These are phyloP conservation scores for Candoia aspera DNA, from an alignment of 2,113 vertebrate species.

Conservation along the genomic window DNA sequence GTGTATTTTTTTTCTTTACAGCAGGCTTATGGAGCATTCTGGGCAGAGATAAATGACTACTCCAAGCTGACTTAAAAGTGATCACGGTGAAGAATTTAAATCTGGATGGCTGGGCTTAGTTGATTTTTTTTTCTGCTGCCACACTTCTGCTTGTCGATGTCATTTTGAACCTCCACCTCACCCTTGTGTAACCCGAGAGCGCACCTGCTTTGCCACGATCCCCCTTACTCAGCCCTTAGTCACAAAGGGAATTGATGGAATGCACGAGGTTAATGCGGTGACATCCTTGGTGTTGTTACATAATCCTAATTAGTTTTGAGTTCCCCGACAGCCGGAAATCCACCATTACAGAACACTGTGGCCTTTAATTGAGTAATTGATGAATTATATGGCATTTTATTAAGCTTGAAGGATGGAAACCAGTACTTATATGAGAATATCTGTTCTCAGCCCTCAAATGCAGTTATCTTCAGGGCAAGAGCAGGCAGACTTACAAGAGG, in stretches of 20 bases:
- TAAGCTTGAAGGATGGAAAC: conserved; percentile 10
- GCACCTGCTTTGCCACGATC: neutral
- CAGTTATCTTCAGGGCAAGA: neutral
- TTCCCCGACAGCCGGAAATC: conserved; percentile 3
- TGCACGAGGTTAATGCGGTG: conserved; percentile 15
- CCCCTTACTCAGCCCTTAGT: conserved; percentile 19
- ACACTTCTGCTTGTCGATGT: neutral
- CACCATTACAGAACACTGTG: conserved; percentile 4
- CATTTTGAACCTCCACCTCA: neutral
- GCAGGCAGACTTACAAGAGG: neutral
- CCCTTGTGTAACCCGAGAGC: neutral
- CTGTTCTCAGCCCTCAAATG: neutral
- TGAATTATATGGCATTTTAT: neutral
- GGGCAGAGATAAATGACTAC: no score
- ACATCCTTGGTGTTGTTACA: neutral
- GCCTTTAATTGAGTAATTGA: conserved; percentile 25
- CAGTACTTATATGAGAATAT: conserved; percentile 4
- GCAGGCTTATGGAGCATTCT: no score
- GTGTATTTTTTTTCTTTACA: neutral
- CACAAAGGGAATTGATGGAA: conserved; percentile 10
- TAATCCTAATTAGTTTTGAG: neutral
- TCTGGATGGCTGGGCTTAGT: neutral
- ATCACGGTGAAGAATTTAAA: neutral
- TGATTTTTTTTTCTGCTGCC: neutral
- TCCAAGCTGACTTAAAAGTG: neutral